Percentiles rank a stretch among this genome's conserved stretches.
Evolutionary conservation across 2,797 vertebrate species (phyloP).

Genomic region (Pseudochaenichthys georgianus): DNA sequence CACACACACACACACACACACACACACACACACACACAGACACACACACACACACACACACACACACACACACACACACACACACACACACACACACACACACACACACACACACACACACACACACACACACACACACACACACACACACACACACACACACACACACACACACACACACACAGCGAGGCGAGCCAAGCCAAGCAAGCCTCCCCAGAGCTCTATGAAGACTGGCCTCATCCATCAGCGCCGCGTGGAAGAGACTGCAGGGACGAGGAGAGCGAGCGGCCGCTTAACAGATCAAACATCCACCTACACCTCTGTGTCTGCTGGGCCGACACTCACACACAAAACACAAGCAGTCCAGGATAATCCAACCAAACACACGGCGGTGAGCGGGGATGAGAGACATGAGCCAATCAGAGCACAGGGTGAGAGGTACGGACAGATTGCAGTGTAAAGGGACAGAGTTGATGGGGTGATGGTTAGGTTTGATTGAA

Average conservation of each 20-base stretch:
- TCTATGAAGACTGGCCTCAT: constrained; percentile 73
- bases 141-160: constrained; percentile 33
- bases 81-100: constrained; percentile 30
- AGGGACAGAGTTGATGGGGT: constrained; percentile 40
- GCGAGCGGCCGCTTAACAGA: constrained; percentile 64
- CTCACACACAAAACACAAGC: constrained; percentile 39
- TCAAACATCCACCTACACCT: constrained; percentile 73
- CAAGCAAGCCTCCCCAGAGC: constrained; percentile 52
- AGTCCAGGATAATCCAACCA: constrained; percentile 24
- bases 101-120: constrained; percentile 31
- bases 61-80: constrained; percentile 21
- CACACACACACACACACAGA: constrained; percentile 20
- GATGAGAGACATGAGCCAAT: constrained; percentile 15
- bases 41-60: constrained; percentile 33
- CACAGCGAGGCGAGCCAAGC: constrained; percentile 23
- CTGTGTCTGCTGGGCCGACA: constrained; percentile 42
- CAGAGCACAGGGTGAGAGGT: constrained; percentile 17
- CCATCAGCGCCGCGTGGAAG: constrained; percentile 70
- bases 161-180: constrained; percentile 10
- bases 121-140: constrained; percentile 26
- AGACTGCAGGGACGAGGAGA: constrained; percentile 69
- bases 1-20: constrained; percentile 5
- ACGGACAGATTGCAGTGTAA: constrained; percentile 40
- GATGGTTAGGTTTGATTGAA: constrained; percentile 36
- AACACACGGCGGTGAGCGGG: constrained; percentile 18